A percentile compares a stretch with the other conserved stretches of the same genome.
These are phyloP conservation scores for Microctenopoma steveboyesi DNA, from an alignment of 2,797 vertebrate species.

Conservation along the genomic window DNA sequence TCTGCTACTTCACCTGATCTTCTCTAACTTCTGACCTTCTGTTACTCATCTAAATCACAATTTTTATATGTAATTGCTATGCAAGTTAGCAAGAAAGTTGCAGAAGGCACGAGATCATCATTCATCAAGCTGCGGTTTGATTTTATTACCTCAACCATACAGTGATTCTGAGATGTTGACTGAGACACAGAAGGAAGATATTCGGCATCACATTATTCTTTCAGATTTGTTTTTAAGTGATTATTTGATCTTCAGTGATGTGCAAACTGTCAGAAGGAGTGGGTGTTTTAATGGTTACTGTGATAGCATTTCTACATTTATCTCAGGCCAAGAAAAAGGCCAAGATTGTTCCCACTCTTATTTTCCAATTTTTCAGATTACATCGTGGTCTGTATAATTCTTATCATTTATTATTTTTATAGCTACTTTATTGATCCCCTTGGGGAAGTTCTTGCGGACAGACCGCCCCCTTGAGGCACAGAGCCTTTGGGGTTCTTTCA, in stretches of 20 bases:
- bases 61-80: not conserved
- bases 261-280: conserved; percentile 4
- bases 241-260: conserved; percentile 16
- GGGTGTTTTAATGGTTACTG: conserved; percentile 14
- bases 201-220: conserved; percentile 15
- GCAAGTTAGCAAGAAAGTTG: not conserved
- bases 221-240: conserved; percentile 7
- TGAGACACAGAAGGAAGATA: not conserved
- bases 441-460: no score
- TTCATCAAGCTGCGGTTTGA: not conserved
- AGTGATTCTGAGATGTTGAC: not conserved
- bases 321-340: conserved; percentile 11
- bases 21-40: not conserved
- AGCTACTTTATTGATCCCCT: no score
- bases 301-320: conserved; percentile 21
- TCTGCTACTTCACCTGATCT: not conserved
- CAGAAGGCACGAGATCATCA: not conserved
- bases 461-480: no score
- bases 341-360: conserved; percentile 15
- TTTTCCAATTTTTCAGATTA: conserved; percentile 29
- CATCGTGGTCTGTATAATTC: conserved; percentile 13
- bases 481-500: no score
- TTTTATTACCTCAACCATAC: not conserved
- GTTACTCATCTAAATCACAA: not conserved
- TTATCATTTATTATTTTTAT: no score